Base-by-base conservation (phyloP, 2,888 invertebrate genomes). In the Acleris emargana region DNA sequence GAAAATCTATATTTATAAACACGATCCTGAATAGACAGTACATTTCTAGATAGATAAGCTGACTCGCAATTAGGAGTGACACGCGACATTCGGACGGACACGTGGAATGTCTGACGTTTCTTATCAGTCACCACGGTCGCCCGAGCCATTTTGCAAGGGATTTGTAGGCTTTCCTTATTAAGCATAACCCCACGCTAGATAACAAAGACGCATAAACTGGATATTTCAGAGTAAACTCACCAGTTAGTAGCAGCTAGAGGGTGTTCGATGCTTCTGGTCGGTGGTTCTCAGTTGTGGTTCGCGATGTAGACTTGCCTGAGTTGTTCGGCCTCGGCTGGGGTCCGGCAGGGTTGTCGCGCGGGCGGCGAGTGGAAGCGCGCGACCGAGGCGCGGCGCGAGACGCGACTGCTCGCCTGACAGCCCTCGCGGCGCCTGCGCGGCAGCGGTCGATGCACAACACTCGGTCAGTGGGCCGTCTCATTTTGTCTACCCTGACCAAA, bases 391-490 rank as follows among this genome's bases (percentile, higher is more conserved):
- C 86, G 83, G 79, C 78, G 79, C 79, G 78, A 69, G 71, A 69
- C 72, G 75, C 78, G 83, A 87, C 87, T 87, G 85, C 69, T 74
- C 75, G 72, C 67, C 32, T 66, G 75, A 71, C 74, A 73, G 78
- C 76, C 71, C 61, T 62, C 59, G 62, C 64, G 77, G 79, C 90
- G 91, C 91, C 80, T 87, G 90, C 91, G 90, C 32, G 53, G 25
- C 20, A 20, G 77, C 85, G 89, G 91, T 91, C 91, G 91, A 91
- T 91, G 78, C 73, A 78, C 85, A 91, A 78, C 85, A 91, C 82
- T 91, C 91, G 91, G 91, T 91, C 91, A 91, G 79, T 91, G 88
- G 91, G 91, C 84, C 89, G 88, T 79, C 78, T 79, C 78, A 77
- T 76, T 83, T 76, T 74, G 71, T 52, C 60, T 61, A 54, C 54